Base-by-base conservation (phyloP, 2,888 invertebrate genomes). In the Sminthurinus aureus region DNA sequence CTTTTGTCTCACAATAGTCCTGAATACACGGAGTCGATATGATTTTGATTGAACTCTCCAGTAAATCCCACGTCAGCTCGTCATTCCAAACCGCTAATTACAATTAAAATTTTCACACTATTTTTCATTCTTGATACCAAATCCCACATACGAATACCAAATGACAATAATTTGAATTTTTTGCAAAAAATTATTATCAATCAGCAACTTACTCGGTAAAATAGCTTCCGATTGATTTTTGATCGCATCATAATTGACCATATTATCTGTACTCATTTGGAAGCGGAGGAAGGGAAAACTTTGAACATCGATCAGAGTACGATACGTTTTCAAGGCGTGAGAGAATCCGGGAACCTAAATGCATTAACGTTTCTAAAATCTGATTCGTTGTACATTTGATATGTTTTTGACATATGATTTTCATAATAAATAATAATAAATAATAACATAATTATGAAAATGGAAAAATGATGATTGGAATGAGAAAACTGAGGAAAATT, bases 1-100 rank as follows among this genome's bases (percentile, higher is more conserved):
- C n/a, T n/a, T n/a, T n/a, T n/a, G n/a, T 38, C 82, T 76, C 22
- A 82, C 82, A 82, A 69, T 64, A 82, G 20, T 82, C 82, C 38
- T 66, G 82, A 20, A 77, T 82, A 22, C 82, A 82, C 3, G 82
- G 82, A 76, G 66, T 82, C 1, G 58, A 50, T 6, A 76, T 82
- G 0, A 82, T 69, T 52, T 77, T 75, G 8, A 82, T 77, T n/a
- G 82, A 76, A n/a, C 76, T 77, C 69, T 76, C 77, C 69, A 64
- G 18, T 52, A 77, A 24, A 4, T 4, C 0, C 82, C 82, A 82
- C 18, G 67, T 82, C 22, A 77, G 20, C 8, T 64, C n/a, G 26
- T 13, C 50, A 3, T 74, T 26, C 9, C 26, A 9, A 50, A 15
- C n/a, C 12, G 74, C 74, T 74, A 24, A 6, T n/a, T 58, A 6